These are phyloP conservation scores for Kryphioiulus occultus DNA, from an alignment of 2,888 invertebrate genomes.

Conservation along the genomic window DNA sequence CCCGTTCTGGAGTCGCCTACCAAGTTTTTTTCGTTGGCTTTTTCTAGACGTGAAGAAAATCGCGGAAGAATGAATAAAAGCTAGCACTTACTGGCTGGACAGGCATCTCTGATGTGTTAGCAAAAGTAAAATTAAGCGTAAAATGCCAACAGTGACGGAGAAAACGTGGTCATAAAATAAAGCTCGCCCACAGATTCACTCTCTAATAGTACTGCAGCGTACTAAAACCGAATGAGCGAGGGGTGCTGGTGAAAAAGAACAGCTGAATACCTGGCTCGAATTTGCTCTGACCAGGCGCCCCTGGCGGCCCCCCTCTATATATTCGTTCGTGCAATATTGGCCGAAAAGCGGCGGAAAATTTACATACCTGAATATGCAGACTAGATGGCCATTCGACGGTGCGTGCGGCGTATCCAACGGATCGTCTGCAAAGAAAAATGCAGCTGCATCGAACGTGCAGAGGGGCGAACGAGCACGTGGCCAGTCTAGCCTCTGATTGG, in stretches of 20 bases:
- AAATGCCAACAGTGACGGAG: conserved; percentile 41
- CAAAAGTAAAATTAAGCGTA: conserved; percentile 28
- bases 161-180: conserved; percentile 40
- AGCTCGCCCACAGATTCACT: conserved; percentile 2
- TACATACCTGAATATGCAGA: conserved; percentile 33
- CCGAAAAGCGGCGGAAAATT: background rate
- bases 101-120: background rate
- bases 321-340: conserved; percentile 10
- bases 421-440: conserved; percentile 46
- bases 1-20: background rate
- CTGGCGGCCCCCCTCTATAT: background rate
- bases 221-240: conserved; percentile 17
- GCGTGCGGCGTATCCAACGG: conserved; percentile 12
- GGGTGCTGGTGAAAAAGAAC: background rate
- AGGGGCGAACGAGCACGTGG: conserved; percentile 37
- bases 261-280: conserved; percentile 36
- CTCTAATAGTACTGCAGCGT: conserved; percentile 16
- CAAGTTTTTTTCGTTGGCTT: background rate
- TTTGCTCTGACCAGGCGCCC: background rate
- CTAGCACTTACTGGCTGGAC: conserved; percentile 39
- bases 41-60: background rate
- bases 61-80: background rate
- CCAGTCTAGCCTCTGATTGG: conserved; percentile 21
- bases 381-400: conserved; percentile 7
- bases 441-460: conserved; percentile 40